Evolutionary conservation across 2,113 vertebrate genomes (phyloP).

Genomic region (Trematocara stigmaticum): DNA sequence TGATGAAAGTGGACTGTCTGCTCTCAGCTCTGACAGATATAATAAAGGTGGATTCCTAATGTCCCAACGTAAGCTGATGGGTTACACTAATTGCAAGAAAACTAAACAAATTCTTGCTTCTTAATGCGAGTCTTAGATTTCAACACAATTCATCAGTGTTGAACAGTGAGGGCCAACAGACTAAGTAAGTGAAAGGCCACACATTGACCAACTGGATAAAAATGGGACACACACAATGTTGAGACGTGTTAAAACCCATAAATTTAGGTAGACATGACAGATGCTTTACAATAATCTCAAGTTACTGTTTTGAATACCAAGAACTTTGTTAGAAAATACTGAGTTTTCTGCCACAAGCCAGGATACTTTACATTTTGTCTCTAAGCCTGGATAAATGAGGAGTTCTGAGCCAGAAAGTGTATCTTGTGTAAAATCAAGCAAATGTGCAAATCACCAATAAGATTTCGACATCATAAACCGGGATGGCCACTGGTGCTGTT

Average conservation of each 20-base stretch:
- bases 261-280: neutral
- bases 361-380: neutral
- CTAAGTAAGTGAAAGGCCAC: neutral
- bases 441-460: neutral
- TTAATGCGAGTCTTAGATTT: neutral
- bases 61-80: too few species aligned
- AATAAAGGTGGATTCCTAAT: neutral
- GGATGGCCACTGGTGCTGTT: neutral
- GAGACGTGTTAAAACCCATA: neutral
- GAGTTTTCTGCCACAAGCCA: neutral
- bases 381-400: neutral
- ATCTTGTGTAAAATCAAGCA: neutral
- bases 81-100: neutral
- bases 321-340: neutral
- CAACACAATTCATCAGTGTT: neutral
- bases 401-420: fast-evolving
- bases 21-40: neutral
- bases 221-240: neutral
- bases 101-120: conserved; percentile 9
- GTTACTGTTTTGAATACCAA: neutral
- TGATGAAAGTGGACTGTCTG: neutral
- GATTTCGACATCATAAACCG: neutral
- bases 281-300: neutral
- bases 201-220: neutral
- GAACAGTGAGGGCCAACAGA: neutral